These are phyloP conservation scores for Glossosoma conforme DNA, from an alignment of 1,140 invertebrate species.

Conservation along the genomic window DNA sequence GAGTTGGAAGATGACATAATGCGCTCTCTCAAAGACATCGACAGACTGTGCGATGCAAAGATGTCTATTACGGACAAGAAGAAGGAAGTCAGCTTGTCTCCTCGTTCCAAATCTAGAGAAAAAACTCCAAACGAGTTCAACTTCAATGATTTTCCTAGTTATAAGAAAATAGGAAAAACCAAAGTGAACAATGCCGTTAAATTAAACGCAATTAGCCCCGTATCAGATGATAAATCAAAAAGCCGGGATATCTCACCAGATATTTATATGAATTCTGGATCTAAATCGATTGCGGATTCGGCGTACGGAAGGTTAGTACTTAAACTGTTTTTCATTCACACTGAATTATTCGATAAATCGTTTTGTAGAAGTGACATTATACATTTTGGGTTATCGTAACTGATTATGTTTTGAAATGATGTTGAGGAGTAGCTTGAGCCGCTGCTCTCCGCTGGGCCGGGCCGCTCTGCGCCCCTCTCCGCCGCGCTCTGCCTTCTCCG, in stretches of 20 bases:
- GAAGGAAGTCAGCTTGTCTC: slow-evolving; percentile 4
- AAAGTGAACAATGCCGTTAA: no score
- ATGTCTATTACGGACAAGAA: slow-evolving; percentile 10
- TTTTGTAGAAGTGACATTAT: no score
- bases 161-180: slow-evolving; percentile 13
- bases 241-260: slow-evolving; percentile 23
- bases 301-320: slow-evolving; percentile 53
- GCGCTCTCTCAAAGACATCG: slow-evolving; percentile 49
- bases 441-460: slow-evolving; percentile 14
- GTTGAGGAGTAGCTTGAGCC: slow-evolving; percentile 29
- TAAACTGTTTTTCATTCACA: no score
- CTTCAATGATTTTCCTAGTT: slow-evolving; percentile 16
- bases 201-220: no score
- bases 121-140: slow-evolving; percentile 16
- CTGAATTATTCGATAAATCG: no score
- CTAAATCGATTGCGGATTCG: slow-evolving; percentile 43
- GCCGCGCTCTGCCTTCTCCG: background rate
- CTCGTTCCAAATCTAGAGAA: slow-evolving; percentile 8
- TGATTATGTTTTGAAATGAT: no score
- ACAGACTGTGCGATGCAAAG: slow-evolving; percentile 44
- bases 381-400: no score
- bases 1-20: slow-evolving; percentile 46
- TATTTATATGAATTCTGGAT: slow-evolving; percentile 14
- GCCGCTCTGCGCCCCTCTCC: slow-evolving; percentile 6
- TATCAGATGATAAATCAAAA: no score